Base-by-base conservation (phyloP, 1,140 invertebrate species). In the Pseudomyrmex pallidus region DNA sequence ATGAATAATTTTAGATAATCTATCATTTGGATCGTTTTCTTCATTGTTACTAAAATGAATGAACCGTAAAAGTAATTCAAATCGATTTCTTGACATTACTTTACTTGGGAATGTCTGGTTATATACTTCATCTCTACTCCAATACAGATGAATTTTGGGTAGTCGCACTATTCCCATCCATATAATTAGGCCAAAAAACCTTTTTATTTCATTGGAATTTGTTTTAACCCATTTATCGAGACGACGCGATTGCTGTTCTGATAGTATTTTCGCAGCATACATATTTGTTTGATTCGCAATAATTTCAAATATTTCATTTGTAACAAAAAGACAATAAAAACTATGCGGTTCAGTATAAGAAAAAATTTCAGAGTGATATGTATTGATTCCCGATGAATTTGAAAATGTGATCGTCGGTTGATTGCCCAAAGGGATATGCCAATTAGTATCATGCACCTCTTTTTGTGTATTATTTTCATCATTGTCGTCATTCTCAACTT, bases 101-200 rank as follows among this genome's bases (percentile, higher is more conserved):
- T 20, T 67, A 64, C 59, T 57, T 78, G 70, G 64, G 57, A 82
- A 72, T 77, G 77, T 73, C 74, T 48, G 61, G 15, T 50, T 44
- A 84, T 86, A 85, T 59, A 0, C 63, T 70, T 82, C 50, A 76
- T 64, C 44, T 59, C 25, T 86, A 68, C 66, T 66, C 90, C 90
- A 78, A 92, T 87, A 88, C 85, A 85, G 90, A 90, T 73, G 52
- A 66, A 87, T 93, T 92, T 70, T 87, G 7, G 61, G 1, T 22
- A 70, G 88, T 82, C 50, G 63, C 50, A 76, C 82, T 70, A 90
- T 67, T 74, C 82, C 83, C 86, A 90, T 91, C 63, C 82, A 90
- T 66, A 88, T 78, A 63, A 89, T 61, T 52, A 90, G n/a, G n/a
- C 84, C 86, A 70, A 90, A 88, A 84, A 90, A 88, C 59, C 20